A percentile compares a stretch with the other conserved stretches of the same genome.
Conservation (phyloP, 2,797 vertebrate species). For the Triplophysa yarkandensis region DNA sequence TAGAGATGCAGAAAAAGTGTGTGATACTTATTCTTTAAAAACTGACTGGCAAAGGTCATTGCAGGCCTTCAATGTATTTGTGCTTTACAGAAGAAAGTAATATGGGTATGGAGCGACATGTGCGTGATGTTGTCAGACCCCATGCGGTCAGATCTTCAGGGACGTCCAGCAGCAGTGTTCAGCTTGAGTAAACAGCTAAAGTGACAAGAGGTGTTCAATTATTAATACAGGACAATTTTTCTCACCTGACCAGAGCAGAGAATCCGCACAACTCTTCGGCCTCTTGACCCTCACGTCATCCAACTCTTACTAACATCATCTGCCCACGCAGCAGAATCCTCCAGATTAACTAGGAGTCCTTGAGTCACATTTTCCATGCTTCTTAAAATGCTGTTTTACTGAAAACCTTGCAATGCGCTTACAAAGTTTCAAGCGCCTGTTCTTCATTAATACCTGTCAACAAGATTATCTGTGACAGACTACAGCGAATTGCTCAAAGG, state of each 20-base stretch:
- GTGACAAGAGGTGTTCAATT: constrained; percentile 70
- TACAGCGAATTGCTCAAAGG: constrained; percentile 19
- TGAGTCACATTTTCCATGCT: not conserved
- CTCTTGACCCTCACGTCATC: constrained; percentile 20
- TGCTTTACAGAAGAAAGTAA: not conserved
- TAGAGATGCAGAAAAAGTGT: no score
- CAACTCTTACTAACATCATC: constrained; percentile 18
- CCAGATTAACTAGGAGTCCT: not conserved
- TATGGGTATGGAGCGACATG: not conserved
- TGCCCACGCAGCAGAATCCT: constrained; percentile 14
- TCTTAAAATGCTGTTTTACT: not conserved
- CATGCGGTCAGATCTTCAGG: constrained; percentile 59
- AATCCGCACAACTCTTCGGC: constrained; percentile 28
- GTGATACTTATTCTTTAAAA: no score
- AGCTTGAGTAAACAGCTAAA: constrained; percentile 76
- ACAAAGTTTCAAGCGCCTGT: not conserved
- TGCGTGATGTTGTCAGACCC: constrained; percentile 62
- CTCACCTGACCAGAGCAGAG: constrained; percentile 9
- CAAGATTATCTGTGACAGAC: constrained; percentile 2
- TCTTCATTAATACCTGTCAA: constrained; percentile 34
- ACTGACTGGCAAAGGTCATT: not conserved
- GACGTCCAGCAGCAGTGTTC: constrained; percentile 67
- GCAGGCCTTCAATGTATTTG: not conserved
- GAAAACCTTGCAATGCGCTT: constrained; percentile 24
- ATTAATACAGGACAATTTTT: constrained; percentile 69